These are phyloP conservation scores for Cylindroiulus punctatus DNA, from an alignment of 2,888 invertebrate species.

Conservation along the genomic window DNA sequence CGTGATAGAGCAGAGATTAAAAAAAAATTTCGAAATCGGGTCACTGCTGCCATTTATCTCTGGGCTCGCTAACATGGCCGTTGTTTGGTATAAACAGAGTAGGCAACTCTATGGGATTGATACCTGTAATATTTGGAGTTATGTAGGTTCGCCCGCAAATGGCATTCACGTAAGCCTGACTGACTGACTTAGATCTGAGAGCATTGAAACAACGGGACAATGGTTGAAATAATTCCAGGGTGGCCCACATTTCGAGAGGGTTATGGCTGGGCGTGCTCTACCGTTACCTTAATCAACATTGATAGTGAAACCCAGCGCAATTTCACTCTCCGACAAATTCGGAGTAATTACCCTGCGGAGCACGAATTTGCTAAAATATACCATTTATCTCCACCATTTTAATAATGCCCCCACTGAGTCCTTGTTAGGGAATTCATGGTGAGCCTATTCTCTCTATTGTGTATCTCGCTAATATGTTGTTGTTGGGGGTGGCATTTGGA, in stretches of 20 bases:
- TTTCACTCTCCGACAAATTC: slow-evolving; percentile 23
- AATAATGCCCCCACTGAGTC: slow-evolving; percentile 21
- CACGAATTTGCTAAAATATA: slow-evolving; percentile 34
- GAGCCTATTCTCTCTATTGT: slow-evolving; percentile 10
- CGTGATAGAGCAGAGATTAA: slow-evolving; percentile 38
- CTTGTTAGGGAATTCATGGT: slow-evolving; percentile 10
- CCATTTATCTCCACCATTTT: slow-evolving; percentile 19
- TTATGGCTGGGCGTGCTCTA: slow-evolving; percentile 34
- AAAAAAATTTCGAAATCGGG: slow-evolving; percentile 17
- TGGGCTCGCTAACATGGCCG: not conserved
- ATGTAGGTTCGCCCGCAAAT: slow-evolving; percentile 37
- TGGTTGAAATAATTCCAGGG: slow-evolving; percentile 31
- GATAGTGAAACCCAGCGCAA: slow-evolving; percentile 22
- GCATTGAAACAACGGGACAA: slow-evolving; percentile 34
- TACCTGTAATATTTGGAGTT: slow-evolving; percentile 28
- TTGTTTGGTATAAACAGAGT: slow-evolving; percentile 22
- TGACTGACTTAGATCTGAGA: slow-evolving; percentile 35
- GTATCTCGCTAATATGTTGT: not conserved
- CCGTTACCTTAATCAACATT: slow-evolving; percentile 37
- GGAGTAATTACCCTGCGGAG: slow-evolving; percentile 31
- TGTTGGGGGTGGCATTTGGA: not conserved
- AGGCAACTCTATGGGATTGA: slow-evolving; percentile 5
- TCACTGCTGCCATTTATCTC: slow-evolving; percentile 42
- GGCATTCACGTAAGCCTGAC: slow-evolving; percentile 33
- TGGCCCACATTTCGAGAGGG: slow-evolving; percentile 38